Base-by-base conservation (phyloP, 2,113 vertebrate genomes). In the Nothobranchius kuhntae region DNA sequence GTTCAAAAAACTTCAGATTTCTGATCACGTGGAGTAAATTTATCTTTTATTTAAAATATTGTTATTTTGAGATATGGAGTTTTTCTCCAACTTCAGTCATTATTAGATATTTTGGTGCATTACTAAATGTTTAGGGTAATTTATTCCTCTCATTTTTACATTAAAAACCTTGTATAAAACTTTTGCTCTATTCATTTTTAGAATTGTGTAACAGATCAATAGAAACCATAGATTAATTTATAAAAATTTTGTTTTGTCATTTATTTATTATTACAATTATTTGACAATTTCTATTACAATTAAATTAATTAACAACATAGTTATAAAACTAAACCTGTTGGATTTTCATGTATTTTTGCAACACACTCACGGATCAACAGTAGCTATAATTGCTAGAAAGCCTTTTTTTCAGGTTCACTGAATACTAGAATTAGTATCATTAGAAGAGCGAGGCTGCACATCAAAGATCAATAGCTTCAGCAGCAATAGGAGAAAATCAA, bases 381-480 rank as follows among this genome's bases (percentile, higher is more conserved):
- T 75, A 75, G 52, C 61, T 68, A 78, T 84, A 73, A 83, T 53
- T 78, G 36, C 36, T 0, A 61, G 79, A 77, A 83, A 83, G 62
- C 53, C 61, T 72, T 82, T 87, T 90, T 30, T 4, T 85, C 78
- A 81, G 86, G 69, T 87, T 80, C 82, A 87, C 42, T 89, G 84
- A 77, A 73, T 84, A 75, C 79, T 80, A 84, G 74, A 89, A 90
- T 86, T 89, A 85, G 76, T 84, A 81, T 86, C 80, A 88, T 87
- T 86, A 89, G 53, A 64, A 70, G 50, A 55, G 74, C 13, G 74
- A 75, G 81, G 82, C 72, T 82, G 65, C 80, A 75, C 73, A 69
- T 77, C 61, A 66, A 80, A 77, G 80, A 90, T 86, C 86, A 64
- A 89, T 90, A 85, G 40, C 53, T 87, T 84, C 77, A 67, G 73